Evolutionary conservation across 2,888 invertebrate genomes (phyloP).

Genomic region (Brachylomia viminalis): DNA sequence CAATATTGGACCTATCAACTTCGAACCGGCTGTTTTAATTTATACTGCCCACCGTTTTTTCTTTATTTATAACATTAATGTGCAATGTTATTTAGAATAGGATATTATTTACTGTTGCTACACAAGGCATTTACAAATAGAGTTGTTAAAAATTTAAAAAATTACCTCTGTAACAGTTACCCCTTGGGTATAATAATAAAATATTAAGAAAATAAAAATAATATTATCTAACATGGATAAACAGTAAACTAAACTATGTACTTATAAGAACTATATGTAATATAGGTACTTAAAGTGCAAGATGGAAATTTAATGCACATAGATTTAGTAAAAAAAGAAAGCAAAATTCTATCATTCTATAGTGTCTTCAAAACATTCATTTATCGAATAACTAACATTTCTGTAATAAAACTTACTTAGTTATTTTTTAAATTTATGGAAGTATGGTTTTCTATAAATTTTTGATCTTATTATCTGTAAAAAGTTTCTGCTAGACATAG

Average conservation of each 20-base stretch:
- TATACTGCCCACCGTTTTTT: background rate
- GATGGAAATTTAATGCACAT: no score
- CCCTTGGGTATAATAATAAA: background rate
- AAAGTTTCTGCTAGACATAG: background rate
- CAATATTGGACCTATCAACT: conserved; percentile 66
- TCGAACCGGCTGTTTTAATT: conserved; percentile 45
- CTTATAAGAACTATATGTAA: background rate
- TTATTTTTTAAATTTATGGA: background rate
- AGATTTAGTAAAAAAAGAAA: no score
- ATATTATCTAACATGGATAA: background rate
- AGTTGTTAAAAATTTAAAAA: background rate
- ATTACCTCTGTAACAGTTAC: background rate
- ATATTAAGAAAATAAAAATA: background rate
- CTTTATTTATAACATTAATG: background rate
- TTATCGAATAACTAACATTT: background rate
- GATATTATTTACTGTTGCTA: background rate
- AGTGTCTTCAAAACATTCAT: background rate
- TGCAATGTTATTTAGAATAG: background rate
- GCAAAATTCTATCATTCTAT: no score
- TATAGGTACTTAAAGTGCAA: no score
- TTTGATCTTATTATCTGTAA: background rate
- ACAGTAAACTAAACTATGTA: background rate
- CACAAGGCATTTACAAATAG: background rate
- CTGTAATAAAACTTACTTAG: background rate
- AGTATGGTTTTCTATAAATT: background rate